Base-by-base conservation (phyloP, 2,888 invertebrate genomes). In the Podabrus alpinus region DNA sequence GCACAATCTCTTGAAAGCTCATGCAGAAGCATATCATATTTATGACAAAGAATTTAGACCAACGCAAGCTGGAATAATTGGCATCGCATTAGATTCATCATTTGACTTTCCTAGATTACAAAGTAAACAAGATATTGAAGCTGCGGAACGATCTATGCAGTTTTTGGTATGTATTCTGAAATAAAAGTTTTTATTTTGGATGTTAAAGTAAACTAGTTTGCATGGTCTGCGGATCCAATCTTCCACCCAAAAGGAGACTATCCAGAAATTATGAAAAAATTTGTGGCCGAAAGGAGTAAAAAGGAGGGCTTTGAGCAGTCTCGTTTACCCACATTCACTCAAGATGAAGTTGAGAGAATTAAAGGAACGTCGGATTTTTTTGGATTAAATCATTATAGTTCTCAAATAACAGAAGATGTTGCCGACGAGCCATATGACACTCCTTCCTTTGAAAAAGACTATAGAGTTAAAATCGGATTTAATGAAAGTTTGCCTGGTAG, bases 361-460 rank as follows among this genome's bases (percentile, higher is more conserved):
- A 86, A 85, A 21, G 91, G 89, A 0, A 91, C 93, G 0, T 88
- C 89, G 0, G 94, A 95, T 83, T 94, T 93, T 86, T 88, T 95
- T 69, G 94, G 94, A 0, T 84, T 95, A 15, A 95, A 95, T 83
- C 91, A 92, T 74, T 95, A 95, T 93, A 2, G 89, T 90, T 0
- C 88, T 15, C 1, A 10, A 3, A 9, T 73, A 60, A 62, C 69
- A 21, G 7, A 4, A 1, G n/a, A 76, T 15, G 16, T 9, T 13
- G 15, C 3, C 1, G 25, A 60, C 15, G 16, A 59, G 1, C 15
- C 45, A 3, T 61, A 68, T 24, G 62, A 10, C 4, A 29, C 62
- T 1, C 74, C 77, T 15, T 69, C 69, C 2, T 59, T 10, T 10
- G 10, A 13, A 4, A 74, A 72, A 64, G 76, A 74, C 66, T 7